Base-by-base conservation (phyloP, 2,888 invertebrate genomes). In the Micropterix aruncella region DNA sequence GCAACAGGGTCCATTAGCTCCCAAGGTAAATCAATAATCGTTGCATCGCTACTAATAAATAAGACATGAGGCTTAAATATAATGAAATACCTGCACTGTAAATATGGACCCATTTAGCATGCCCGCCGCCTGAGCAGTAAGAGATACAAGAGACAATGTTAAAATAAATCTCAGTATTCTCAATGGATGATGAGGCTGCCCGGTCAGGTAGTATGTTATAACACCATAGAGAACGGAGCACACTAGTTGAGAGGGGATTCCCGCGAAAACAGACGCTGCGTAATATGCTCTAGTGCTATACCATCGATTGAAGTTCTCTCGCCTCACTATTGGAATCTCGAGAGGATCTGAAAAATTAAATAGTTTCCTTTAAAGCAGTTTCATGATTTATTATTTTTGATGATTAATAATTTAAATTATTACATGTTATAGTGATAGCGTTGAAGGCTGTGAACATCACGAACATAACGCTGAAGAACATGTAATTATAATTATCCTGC, bases 381-480 rank as follows among this genome's bases (percentile, higher is more conserved):
- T n/a, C n/a, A n/a, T n/a, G n/a, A n/a, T n/a, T n/a, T n/a, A n/a
- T n/a, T n/a, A n/a, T n/a, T n/a, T n/a, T n/a, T n/a, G n/a, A n/a
- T n/a, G n/a, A n/a, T n/a, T n/a, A n/a, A n/a, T n/a, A n/a, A n/a
- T n/a, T n/a, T n/a, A n/a, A n/a, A n/a, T n/a, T 80, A 90, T 87
- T 74, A 95, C 95, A 94, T 51, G 84, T 86, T 18, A 94, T 79
- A 40, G 88, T 78, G 45, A 91, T 86, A 12, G 91, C 82, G 66
- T 89, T 93, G 62, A 94, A 89, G 1, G 95, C 87, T 3, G 90
- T 92, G 61, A 90, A 91, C 86, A 94, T 92, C 43, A 94, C 74
- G 63, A 95, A 96, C 79, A 96, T 84, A 43, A 92, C 77, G 48
- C 85, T 83, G 66, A 92, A 95, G 70, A 91, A 94, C 19, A 93